Base-by-base conservation (phyloP, 2,113 vertebrate species). In the Bungarus multicinctus region DNA sequence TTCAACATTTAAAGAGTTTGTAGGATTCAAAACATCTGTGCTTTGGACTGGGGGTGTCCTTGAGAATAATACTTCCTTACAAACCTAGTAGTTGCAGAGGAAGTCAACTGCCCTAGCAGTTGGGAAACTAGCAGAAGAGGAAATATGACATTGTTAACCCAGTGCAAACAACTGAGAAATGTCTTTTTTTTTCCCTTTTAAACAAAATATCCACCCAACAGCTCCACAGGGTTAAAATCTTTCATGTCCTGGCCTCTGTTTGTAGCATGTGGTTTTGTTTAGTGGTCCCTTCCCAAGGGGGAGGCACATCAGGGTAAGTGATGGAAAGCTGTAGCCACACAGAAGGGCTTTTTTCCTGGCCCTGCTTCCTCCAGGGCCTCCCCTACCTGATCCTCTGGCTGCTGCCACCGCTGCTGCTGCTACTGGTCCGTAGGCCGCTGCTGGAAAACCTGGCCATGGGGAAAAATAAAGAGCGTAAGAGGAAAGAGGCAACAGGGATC, bases 361-460 rank as follows among this genome's bases (percentile, higher is more conserved):
- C 98, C 98, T 98, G 97, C 98, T 97, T 98, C 98, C 98, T 98
- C 98, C 98, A 96, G 97, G 98, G 98, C 98, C 97, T 97, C 98
- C 98, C 99, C 98, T 99, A 99, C 99, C 99, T 99, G 99, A 99
- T 98, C 99, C 99, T 98, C 99, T 98, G 8, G 99, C 99, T 87
- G 99, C 99, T 0, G 99, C 99, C 98, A 99, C 98, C 0, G 99
- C 99, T 1, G 99, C 99, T 0, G 99, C 99, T 1, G 99, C 98
- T 98, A 99, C 99, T 96, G 99, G 99, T 98, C 99, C 98, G 2
- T 99, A 99, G 90, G 99, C 98, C 8, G 99, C 98, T 95, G 99
- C 98, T 16, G 99, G 99, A 93, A 99, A 99, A 98, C 99, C 99
- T 99, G 98, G 96, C 57, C 90, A 3, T 94, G 96, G 96, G 96